A percentile compares a stretch with the other conserved stretches of the same genome.
Evolutionary conservation across 2,888 invertebrate species (phyloP).

Genomic region (Apodemia zela): DNA sequence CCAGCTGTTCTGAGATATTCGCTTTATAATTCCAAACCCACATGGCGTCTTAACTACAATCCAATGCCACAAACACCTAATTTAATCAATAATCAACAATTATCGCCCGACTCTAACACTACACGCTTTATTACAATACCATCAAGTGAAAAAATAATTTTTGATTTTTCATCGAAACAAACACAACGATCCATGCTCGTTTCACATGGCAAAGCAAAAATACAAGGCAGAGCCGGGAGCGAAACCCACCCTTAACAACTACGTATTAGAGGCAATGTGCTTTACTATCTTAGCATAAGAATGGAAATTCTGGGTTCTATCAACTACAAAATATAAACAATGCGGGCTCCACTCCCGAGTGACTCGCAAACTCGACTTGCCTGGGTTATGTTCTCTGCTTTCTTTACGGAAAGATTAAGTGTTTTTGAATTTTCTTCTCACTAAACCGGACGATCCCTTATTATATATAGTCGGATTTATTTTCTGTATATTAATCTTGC

Average conservation of each 20-base stretch:
- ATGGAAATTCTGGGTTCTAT: conserved; percentile 32
- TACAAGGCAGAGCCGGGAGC: conserved; percentile 57
- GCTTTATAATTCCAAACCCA: conserved; percentile 7
- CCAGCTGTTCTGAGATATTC: not conserved
- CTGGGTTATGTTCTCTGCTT: not conserved
- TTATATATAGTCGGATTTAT: not conserved
- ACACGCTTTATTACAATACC: conserved; percentile 69
- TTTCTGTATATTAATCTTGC: too few species aligned
- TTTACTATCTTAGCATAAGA: conserved; percentile 27
- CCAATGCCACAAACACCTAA: conserved; percentile 75
- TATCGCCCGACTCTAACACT: conserved; percentile 75
- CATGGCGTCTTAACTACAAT: conserved; percentile 44
- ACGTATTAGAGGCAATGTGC: conserved; percentile 40
- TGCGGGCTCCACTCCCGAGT: conserved; percentile 31
- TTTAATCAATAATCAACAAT: conserved; percentile 80
- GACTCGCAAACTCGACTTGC: conserved; percentile 24
- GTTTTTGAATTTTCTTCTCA: not conserved
- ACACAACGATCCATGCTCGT: conserved; percentile 61
- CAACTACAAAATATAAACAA: conserved; percentile 36
- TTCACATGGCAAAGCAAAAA: conserved; percentile 64
- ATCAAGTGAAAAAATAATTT: conserved; percentile 79
- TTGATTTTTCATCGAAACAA: conserved; percentile 72
- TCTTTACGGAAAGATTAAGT: not conserved
- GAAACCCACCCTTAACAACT: conserved; percentile 37
- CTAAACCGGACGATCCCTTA: not conserved